A percentile compares a stretch with the other conserved stretches of the same genome.
phyloP scores from a whole-genome alignment of 1,140 invertebrate species.

The Catajapyx aquilonaris region DNA sequence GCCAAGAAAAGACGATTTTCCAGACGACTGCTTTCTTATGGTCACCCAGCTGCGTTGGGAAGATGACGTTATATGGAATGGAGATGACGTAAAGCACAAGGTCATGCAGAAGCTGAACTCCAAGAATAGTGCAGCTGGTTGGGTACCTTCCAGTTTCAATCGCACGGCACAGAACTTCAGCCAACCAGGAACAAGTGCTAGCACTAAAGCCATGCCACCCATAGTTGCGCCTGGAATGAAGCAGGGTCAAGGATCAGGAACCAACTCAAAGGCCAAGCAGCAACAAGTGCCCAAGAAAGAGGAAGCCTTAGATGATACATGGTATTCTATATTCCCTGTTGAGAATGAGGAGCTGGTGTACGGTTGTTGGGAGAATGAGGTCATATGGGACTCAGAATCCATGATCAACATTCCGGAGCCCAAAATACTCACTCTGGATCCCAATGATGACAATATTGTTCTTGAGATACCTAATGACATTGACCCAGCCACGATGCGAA shows the following conservation, averaged over 20 bases:
- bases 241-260: conserved; percentile 3
- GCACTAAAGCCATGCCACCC: not conserved
- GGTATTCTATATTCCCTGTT: conserved; percentile 94
- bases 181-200: conserved; percentile 52
- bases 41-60: conserved; percentile 92
- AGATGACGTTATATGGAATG: conserved; percentile 96
- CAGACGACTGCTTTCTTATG: conserved; percentile 85
- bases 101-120: conserved; percentile 57
- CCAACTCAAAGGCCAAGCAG: conserved; percentile 1
- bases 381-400: conserved; percentile 87
- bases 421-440: conserved; percentile 84
- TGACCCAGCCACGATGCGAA: conserved; percentile 50
- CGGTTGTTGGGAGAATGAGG: conserved; percentile 89
- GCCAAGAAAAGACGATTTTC: conserved; percentile 34
- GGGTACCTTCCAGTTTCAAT: conserved; percentile 81
- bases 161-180: conserved; percentile 79
- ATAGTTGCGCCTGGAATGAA: not conserved
- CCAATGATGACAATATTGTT: conserved; percentile 96
- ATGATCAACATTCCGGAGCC: conserved; percentile 80
- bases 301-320: conserved; percentile 48
- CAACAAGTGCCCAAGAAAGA: conserved; percentile 1
- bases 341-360: conserved; percentile 93
- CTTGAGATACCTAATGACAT: conserved; percentile 83
- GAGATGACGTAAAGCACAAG: conserved; percentile 83
- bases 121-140: conserved; percentile 80